Conservation (phyloP, 2,113 vertebrate genomes). For the Passer montanus region DNA sequence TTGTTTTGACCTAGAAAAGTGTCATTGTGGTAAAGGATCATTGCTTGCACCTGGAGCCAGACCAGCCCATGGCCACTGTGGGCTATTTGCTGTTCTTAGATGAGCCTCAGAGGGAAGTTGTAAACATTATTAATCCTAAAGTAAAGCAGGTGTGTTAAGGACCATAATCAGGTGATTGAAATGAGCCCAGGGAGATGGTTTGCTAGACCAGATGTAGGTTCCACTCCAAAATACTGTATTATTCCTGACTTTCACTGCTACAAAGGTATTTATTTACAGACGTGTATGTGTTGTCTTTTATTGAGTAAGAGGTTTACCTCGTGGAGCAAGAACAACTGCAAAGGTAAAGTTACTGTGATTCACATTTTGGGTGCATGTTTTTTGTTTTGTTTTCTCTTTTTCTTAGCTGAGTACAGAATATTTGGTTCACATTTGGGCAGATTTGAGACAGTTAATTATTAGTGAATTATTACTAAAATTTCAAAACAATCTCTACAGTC, state of each 20-base stretch:
- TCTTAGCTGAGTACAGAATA: neutral
- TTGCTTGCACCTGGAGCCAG: neutral
- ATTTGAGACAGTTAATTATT: neutral
- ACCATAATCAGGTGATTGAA: neutral
- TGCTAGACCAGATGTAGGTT: neutral
- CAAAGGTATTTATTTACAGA: neutral
- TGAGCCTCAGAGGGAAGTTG: neutral
- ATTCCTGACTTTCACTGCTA: neutral
- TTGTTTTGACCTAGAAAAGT: neutral
- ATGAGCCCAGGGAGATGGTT: neutral
- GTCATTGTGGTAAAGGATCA: neutral
- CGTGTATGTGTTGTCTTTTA: accelerated
- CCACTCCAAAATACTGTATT: neutral
- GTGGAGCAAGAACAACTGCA: neutral
- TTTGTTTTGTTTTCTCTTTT: neutral
- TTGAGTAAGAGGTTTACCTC: neutral
- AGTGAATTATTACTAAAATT: neutral
- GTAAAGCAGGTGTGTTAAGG: neutral
- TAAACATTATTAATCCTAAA: neutral
- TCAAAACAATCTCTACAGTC: neutral
- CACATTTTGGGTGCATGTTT: neutral
- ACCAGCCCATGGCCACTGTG: neutral
- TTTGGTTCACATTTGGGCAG: neutral
- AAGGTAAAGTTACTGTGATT: neutral
- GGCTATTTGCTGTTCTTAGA: neutral